Evolutionary conservation across 2,888 invertebrate species (phyloP).

Genomic region (Hemicrepidius hirtus): DNA sequence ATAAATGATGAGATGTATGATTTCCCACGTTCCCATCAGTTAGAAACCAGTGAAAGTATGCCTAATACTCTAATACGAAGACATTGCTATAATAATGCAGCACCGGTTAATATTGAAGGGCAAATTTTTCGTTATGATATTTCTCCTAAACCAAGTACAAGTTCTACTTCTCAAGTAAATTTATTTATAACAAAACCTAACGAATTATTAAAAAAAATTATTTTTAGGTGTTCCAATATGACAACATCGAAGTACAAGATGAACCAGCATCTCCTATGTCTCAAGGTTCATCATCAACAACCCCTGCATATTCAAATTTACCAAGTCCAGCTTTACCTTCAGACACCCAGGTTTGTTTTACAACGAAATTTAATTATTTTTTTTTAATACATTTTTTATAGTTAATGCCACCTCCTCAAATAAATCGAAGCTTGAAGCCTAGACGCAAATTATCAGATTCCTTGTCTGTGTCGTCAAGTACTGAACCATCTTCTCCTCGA

Average conservation of each 20-base stretch:
- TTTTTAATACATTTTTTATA: conserved; percentile 23
- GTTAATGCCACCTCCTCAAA: conserved; percentile 80
- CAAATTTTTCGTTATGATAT: conserved; percentile 78
- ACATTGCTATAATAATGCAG: conserved; percentile 79
- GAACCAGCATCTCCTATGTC: conserved; percentile 74
- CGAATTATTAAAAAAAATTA: conserved; percentile 1
- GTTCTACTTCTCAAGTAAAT: conserved; percentile 60
- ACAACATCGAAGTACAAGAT: conserved; percentile 60
- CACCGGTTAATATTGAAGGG: conserved; percentile 73
- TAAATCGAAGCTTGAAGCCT: conserved; percentile 89
- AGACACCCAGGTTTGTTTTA: conserved; percentile 57
- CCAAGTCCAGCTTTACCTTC: conserved; percentile 73
- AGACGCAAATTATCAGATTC: conserved; percentile 75
- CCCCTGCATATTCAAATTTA: conserved; percentile 76
- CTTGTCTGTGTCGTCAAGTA: conserved; percentile 68
- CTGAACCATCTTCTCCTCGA: conserved; percentile 69
- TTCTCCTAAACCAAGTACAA: conserved; percentile 68
- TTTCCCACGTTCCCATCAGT: conserved; percentile 81
- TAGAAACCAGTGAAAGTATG: conserved; percentile 65
- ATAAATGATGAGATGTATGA: conserved; percentile 79
- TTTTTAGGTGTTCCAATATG: conserved; percentile 67
- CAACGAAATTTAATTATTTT: background rate
- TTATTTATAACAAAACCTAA: background rate
- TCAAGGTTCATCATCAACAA: conserved; percentile 71
- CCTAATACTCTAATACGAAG: conserved; percentile 66